Percentiles rank a stretch among this genome's conserved stretches.
Evolutionary conservation across 1,140 invertebrate species (phyloP).

Genomic region (Leptinotarsa undecemlineata): DNA sequence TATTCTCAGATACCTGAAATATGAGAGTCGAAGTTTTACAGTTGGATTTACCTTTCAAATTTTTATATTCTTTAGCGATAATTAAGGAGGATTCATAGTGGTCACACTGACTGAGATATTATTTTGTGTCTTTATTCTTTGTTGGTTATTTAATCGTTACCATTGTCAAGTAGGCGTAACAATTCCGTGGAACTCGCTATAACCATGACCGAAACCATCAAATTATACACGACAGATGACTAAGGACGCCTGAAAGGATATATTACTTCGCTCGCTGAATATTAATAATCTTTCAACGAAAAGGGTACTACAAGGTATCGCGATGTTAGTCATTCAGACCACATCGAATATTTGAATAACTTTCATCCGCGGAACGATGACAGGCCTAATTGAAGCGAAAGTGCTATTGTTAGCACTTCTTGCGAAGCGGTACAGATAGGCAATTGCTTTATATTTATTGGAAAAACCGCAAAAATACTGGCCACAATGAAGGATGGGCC

Average conservation of each 20-base stretch:
- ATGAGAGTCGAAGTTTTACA: no score
- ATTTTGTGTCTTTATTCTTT: no score
- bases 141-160: no score
- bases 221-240: not conserved
- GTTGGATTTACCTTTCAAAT: no score
- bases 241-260: not conserved
- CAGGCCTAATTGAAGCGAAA: not conserved
- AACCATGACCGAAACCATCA: not conserved
- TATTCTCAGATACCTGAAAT: no score
- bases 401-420: not conserved
- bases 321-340: not conserved
- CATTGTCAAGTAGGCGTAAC: no score
- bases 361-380: not conserved
- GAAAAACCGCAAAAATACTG: not conserved
- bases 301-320: conserved; percentile 2
- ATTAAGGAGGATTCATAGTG: no score
- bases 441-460: not conserved
- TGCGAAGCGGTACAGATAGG: not conserved
- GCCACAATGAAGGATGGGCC: no score
- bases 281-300: conserved; percentile 2
- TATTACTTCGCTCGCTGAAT: conserved; percentile 7
- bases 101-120: no score
- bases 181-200: not conserved
- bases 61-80: no score
- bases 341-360: not conserved